These are phyloP conservation scores for Periophthalmodon schlosseri DNA, from an alignment of 2,113 vertebrate species.

Conservation along the genomic window DNA sequence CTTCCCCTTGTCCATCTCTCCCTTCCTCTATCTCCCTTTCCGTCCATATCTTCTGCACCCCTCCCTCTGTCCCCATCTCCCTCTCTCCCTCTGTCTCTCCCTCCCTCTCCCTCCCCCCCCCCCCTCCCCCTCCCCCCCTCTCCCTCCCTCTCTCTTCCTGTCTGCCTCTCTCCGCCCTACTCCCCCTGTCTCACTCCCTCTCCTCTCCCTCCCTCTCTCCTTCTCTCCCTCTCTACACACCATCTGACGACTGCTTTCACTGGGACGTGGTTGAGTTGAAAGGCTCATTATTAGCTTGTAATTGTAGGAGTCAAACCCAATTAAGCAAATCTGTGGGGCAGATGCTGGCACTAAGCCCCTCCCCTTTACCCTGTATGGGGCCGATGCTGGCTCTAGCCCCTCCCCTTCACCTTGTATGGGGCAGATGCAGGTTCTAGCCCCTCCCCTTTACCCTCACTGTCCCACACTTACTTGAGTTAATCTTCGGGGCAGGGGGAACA, in stretches of 20 bases:
- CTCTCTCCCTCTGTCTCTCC: too few relatives aligned
- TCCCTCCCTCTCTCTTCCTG: too few relatives aligned
- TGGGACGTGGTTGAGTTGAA: conserved; percentile 56
- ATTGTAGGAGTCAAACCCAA: conserved; percentile 80
- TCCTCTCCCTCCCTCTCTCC: conserved; percentile 35
- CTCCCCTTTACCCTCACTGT: conserved; percentile 44
- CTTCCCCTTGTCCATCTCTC: conserved; percentile 32
- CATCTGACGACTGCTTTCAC: conserved; percentile 68
- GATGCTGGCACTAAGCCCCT: conserved; percentile 68
- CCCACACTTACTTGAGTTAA: conserved; percentile 53
- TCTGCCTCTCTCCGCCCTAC: too few relatives aligned
- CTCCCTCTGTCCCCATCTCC: too few relatives aligned
- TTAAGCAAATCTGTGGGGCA: conserved; percentile 83
- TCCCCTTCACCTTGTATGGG: conserved; percentile 42
- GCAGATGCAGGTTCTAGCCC: conserved; percentile 76
- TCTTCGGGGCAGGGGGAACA: conserved; percentile 25
- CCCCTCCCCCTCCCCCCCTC: too few relatives aligned
- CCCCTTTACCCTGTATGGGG: conserved; percentile 51
- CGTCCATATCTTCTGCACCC: too few relatives aligned
- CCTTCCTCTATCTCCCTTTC: conserved; percentile 31
- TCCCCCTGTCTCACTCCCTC: too few relatives aligned
- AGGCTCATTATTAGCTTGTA: conserved; percentile 75
- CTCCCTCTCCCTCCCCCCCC: too few relatives aligned
- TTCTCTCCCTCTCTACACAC: conserved; percentile 45
- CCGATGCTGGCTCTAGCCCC: conserved; percentile 74